A percentile compares a stretch with the other conserved stretches of the same genome.
Evolutionary conservation across 2,113 vertebrate species (phyloP).

Genomic region (Myotis brandtii): DNA sequence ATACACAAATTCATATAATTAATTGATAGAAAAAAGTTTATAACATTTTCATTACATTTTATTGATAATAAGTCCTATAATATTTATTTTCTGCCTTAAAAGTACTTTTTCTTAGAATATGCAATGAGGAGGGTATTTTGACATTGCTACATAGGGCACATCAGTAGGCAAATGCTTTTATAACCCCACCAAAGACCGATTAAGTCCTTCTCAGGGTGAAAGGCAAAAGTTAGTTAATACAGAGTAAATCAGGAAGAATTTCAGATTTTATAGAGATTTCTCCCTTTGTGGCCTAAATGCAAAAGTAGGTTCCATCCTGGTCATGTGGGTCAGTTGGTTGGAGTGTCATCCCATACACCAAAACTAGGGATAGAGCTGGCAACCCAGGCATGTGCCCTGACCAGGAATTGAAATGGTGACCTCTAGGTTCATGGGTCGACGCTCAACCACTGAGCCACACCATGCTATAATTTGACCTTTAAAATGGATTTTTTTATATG

Average conservation of each 20-base stretch:
- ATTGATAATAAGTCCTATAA: conserved; percentile 38
- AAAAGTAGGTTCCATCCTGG: conserved; percentile 1
- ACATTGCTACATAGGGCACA: not conserved
- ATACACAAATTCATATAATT: not conserved
- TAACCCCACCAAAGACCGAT: not conserved
- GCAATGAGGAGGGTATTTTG: not conserved
- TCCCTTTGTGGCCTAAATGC: not conserved
- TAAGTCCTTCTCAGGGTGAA: not conserved
- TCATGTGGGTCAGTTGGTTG: too few species aligned
- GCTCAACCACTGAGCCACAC: too few species aligned
- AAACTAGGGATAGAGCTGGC: too few species aligned
- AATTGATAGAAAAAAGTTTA: conserved; percentile 36
- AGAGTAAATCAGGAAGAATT: conserved; percentile 23
- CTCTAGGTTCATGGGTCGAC: too few species aligned
- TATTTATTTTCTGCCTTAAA: conserved; percentile 28
- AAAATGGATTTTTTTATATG: conserved; percentile 46
- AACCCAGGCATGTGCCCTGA: too few species aligned
- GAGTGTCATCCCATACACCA: too few species aligned
- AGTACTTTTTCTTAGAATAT: conserved; percentile 25
- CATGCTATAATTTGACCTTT: not conserved
- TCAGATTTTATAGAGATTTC: not conserved
- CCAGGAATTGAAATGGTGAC: too few species aligned
- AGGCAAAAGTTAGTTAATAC: conserved; percentile 3
- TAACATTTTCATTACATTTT: conserved; percentile 39
- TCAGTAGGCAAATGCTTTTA: not conserved